These are phyloP conservation scores for Agrochola circellaris DNA, from an alignment of 2,888 invertebrate genomes.

Conservation along the genomic window DNA sequence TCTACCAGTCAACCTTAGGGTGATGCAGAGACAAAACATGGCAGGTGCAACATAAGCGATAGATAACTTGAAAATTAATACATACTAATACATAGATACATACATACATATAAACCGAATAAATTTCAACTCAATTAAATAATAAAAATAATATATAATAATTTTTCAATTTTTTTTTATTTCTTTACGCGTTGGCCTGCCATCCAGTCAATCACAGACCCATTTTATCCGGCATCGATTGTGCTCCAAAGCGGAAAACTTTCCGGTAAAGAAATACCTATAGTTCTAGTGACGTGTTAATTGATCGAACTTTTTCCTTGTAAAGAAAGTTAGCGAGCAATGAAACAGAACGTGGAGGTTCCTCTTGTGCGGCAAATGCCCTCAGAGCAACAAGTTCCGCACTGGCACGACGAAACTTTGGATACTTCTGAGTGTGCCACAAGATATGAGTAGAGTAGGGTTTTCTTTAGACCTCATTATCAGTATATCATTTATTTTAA, in stretches of 20 bases:
- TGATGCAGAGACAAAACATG: too few species aligned
- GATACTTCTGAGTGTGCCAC: slow-evolving; percentile 24
- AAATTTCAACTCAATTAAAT: too few species aligned
- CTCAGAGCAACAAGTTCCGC: slow-evolving; percentile 66
- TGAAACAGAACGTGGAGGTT: slow-evolving; percentile 51
- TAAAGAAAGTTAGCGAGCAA: slow-evolving; percentile 43
- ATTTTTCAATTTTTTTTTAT: too few species aligned
- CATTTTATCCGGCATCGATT: not conserved
- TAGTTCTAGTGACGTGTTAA: slow-evolving; percentile 43
- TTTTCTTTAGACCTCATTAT: not conserved
- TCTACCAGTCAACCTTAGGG: too few species aligned
- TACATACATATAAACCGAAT: too few species aligned
- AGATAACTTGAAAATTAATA: too few species aligned
- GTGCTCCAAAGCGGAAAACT: slow-evolving; percentile 9
- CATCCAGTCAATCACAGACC: not conserved
- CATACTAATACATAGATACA: too few species aligned
- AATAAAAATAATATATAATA: too few species aligned
- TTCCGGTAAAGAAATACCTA: slow-evolving; percentile 12
- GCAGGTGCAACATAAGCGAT: too few species aligned
- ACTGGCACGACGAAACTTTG: slow-evolving; percentile 50
- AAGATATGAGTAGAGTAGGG: not conserved
- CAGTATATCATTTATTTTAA: not conserved
- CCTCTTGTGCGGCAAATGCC: slow-evolving; percentile 52
- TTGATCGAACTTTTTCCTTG: slow-evolving; percentile 49
- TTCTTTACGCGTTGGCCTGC: not conserved